Evolutionary conservation across 1,140 invertebrate species (phyloP).

Genomic region (Cydia amplana): DNA sequence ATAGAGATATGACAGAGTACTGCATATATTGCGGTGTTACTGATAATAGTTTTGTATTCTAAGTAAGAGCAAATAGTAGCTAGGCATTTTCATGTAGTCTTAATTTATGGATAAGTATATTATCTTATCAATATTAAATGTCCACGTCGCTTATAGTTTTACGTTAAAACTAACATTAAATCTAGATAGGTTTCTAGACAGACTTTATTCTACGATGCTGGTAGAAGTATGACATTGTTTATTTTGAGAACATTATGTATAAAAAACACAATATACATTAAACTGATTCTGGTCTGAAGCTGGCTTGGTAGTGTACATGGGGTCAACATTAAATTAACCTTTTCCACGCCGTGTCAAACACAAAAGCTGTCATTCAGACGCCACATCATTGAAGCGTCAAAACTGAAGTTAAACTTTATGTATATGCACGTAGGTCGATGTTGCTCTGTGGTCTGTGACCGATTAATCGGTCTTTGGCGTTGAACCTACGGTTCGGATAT

Average conservation of each 20-base stretch:
- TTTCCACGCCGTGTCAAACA: too few relatives aligned
- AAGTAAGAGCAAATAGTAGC: conserved; percentile 38
- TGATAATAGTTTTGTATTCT: conserved; percentile 39
- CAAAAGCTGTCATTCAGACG: too few relatives aligned
- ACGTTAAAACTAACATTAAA: conserved; percentile 42
- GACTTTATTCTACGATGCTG: conserved; percentile 43
- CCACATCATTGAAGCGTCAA: too few relatives aligned
- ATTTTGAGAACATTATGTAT: not conserved
- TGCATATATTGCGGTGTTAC: conserved; percentile 24
- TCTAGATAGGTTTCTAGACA: conserved; percentile 39
- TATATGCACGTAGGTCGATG: too few relatives aligned
- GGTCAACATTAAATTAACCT: not conserved
- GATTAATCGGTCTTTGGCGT: too few relatives aligned
- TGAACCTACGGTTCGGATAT: too few relatives aligned
- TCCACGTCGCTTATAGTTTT: conserved; percentile 47
- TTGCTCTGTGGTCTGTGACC: too few relatives aligned
- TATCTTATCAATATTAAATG: conserved; percentile 47
- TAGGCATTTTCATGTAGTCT: conserved; percentile 48
- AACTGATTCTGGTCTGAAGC: not conserved
- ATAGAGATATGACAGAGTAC: conserved; percentile 33
- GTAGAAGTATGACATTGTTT: conserved; percentile 38
- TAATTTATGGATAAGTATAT: conserved; percentile 45
- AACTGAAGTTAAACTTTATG: too few relatives aligned
- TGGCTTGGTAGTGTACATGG: conserved; percentile 1
- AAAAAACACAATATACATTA: not conserved